These are phyloP conservation scores for Cosmopolites sordidus DNA, from an alignment of 2,888 invertebrate species.

Conservation along the genomic window DNA sequence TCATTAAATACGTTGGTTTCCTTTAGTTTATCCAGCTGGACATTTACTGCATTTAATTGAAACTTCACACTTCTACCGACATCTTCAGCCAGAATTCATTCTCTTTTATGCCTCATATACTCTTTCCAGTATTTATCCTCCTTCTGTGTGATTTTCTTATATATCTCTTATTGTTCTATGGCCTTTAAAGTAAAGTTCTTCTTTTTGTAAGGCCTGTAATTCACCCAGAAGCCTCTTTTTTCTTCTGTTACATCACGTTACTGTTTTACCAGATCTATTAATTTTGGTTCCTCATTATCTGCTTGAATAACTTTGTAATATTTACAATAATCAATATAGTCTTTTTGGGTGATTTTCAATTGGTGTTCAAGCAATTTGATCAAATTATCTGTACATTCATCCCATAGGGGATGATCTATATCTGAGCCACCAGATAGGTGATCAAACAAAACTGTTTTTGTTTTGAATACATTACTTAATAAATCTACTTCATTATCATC, in stretches of 20 bases:
- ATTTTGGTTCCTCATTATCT: constrained; percentile 64
- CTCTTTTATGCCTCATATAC: constrained; percentile 80
- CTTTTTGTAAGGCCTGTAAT: constrained; percentile 69
- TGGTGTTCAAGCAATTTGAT: constrained; percentile 86
- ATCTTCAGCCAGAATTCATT: constrained; percentile 61
- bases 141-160: constrained; percentile 69
- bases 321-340: constrained; percentile 83
- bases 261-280: constrained; percentile 77
- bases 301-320: constrained; percentile 73
- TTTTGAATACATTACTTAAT: constrained; percentile 61
- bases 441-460: constrained; percentile 84
- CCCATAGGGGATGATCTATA: constrained; percentile 93
- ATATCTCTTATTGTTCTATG: constrained; percentile 67
- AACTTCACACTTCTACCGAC: constrained; percentile 69
- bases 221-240: constrained; percentile 68
- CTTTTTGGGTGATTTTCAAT: constrained; percentile 76
- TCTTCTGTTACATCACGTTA: constrained; percentile 71
- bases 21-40: constrained; percentile 84
- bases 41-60: constrained; percentile 79
- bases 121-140: constrained; percentile 84
- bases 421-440: constrained; percentile 88
- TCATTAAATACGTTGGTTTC: constrained; percentile 96
- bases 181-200: constrained; percentile 59
- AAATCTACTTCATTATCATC: constrained; percentile 71
- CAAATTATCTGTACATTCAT: constrained; percentile 90